Conservation (phyloP, 2,797 vertebrate genomes). For the Crocodylus rhombifer region DNA sequence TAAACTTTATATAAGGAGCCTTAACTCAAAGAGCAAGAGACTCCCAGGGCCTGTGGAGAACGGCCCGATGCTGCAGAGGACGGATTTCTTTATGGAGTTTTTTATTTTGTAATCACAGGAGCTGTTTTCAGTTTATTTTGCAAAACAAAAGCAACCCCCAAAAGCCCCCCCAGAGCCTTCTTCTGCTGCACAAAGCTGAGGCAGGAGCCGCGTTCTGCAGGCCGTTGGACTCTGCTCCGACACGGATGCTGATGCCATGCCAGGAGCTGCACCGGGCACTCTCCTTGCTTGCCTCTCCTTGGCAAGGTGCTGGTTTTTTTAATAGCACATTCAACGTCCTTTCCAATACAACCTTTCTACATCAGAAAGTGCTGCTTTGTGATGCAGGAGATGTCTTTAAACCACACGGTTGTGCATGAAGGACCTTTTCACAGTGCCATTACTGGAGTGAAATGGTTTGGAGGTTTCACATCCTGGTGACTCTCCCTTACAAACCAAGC, state of each 20-base stretch:
- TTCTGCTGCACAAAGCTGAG: not conserved
- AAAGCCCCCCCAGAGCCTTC: not conserved
- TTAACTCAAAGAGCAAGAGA: slow-evolving; percentile 82
- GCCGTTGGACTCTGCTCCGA: accelerated
- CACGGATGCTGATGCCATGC: accelerated
- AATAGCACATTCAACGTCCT: not conserved
- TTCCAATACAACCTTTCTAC: too few species aligned
- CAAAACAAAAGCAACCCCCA: not conserved
- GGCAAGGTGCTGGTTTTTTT: not conserved
- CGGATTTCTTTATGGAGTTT: not conserved
- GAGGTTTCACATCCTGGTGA: too few species aligned
- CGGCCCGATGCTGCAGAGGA: not conserved
- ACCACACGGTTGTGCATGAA: too few species aligned
- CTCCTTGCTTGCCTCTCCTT: not conserved
- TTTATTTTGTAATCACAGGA: not conserved
- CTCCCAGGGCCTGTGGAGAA: slow-evolving; percentile 68
- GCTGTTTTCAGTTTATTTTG: slow-evolving; percentile 48
- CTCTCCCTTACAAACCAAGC: too few species aligned
- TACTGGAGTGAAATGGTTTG: too few species aligned
- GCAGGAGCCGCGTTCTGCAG: accelerated
- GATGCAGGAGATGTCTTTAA: too few species aligned
- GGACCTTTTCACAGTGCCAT: too few species aligned
- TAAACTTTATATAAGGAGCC: slow-evolving; percentile 81
- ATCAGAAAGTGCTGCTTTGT: too few species aligned
- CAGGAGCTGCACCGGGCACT: accelerated